Evolutionary conservation across 2,888 invertebrate genomes (phyloP).

Genomic region (Machimus rusticus): DNA sequence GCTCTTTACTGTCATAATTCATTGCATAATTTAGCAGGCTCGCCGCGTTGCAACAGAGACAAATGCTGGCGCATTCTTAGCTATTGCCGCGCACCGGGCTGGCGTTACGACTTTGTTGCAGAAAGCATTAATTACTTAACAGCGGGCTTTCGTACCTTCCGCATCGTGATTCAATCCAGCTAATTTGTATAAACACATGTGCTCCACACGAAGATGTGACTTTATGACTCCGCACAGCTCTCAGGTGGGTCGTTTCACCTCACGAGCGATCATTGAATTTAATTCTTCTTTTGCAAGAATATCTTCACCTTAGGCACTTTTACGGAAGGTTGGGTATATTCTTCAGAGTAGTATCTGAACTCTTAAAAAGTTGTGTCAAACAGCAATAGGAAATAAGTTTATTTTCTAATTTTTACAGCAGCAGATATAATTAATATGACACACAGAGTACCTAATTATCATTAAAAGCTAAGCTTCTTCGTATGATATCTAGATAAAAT

Average conservation of each 20-base stretch:
- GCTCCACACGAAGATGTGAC: background rate
- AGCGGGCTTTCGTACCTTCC: background rate
- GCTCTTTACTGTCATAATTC: background rate
- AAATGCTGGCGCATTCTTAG: background rate
- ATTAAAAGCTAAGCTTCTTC: no score
- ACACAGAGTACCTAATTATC: no score
- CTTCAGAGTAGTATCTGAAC: background rate
- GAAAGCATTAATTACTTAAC: background rate
- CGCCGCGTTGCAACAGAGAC: background rate
- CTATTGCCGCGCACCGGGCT: background rate
- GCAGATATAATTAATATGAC: no score
- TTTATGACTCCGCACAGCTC: background rate
- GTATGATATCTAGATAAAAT: no score
- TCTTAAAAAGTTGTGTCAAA: background rate
- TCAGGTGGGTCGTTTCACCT: background rate
- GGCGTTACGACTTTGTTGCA: background rate
- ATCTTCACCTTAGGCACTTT: background rate
- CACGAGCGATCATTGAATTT: background rate
- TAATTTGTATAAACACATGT: background rate
- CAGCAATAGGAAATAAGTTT: background rate
- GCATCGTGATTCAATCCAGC: background rate
- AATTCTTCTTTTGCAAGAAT: background rate
- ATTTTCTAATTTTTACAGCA: background rate
- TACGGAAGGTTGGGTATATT: background rate
- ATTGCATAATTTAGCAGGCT: background rate